Evolutionary conservation across 2,113 vertebrate genomes (phyloP), one percentile per base, ranked within the genome.

Genomic region (Xerus inauris): DNA sequence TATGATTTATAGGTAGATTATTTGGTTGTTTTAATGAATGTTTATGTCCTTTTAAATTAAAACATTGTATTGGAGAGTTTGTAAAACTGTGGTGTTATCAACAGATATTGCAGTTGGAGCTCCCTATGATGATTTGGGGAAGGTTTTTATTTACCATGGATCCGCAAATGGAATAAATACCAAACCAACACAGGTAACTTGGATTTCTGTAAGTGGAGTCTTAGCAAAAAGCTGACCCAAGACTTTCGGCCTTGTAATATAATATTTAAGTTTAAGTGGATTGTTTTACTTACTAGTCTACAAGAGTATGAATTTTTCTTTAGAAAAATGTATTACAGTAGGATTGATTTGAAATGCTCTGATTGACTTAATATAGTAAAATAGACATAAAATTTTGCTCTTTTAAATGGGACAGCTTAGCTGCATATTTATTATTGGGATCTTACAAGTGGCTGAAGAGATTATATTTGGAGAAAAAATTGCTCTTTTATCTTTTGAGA

Each of bases 81-180:
- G 16, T 95, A 28, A 96, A 59, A 93, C 16, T 97, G 14, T 97
- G 47, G 94, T 98, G 0, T 95, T 98, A 75, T 97, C 90, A 90
- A 94, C 98, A 99, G 99, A 99, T 98, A 99, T 99, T 96, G 99
- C 99, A 10, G 97, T 99, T 12, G 99, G 99, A 89, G 99, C 99
- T 51, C 99, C 99, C 0, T 99, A 99, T 67, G 99, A 99, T 92
- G 99, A 98, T 47, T 97, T 67, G 7, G 99, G 99, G 87, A 99
- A 98, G 89, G 99, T 99, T 45, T 99, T 99, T 97, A 98, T 99
- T 96, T 99, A 99, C 97, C 99, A 99, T 11, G 99, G 99, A 77
- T 99, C 99, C 32, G 91, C 94, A 62, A 95, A 97, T 19, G 99
- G 99, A 94, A 99, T 99, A 98, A 99, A 98, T 92, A 99, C 97